Evolutionary conservation across 2,888 invertebrate genomes (phyloP).

Genomic region (Spicauda simplicius): DNA sequence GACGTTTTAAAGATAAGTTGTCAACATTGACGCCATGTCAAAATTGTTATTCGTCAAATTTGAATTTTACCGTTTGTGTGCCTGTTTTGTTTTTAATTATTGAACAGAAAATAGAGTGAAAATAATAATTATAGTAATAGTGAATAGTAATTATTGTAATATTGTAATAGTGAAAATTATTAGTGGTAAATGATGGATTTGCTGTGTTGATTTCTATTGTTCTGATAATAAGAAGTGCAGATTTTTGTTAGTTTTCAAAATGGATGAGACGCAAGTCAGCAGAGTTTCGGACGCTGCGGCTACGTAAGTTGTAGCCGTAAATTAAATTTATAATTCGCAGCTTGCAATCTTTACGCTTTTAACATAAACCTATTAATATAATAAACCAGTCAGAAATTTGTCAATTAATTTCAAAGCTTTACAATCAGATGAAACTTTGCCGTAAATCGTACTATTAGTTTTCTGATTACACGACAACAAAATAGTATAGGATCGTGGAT

Average conservation of each 20-base stretch:
- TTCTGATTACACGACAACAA: too few relatives aligned
- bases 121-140: not conserved
- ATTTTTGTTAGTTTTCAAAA: constrained; percentile 42
- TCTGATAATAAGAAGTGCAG: not conserved
- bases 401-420: too few relatives aligned
- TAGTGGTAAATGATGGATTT: not conserved
- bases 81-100: constrained; percentile 3
- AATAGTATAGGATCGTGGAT: too few relatives aligned
- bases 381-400: too few relatives aligned
- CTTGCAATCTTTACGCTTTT: too few relatives aligned
- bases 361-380: too few relatives aligned
- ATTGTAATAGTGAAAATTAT: not conserved
- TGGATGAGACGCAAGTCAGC: constrained; percentile 67
- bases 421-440: too few relatives aligned
- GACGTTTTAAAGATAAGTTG: too few relatives aligned
- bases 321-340: too few relatives aligned
- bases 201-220: not conserved
- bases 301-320: constrained; percentile 59
- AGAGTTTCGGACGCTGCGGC: constrained; percentile 58
- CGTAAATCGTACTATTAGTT: too few relatives aligned
- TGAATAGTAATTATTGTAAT: not conserved
- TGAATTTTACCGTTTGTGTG: constrained; percentile 1
- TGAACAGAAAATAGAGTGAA: not conserved
- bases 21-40: not conserved
- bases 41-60: not conserved